These are phyloP conservation scores for Microctenopoma steveboyesi DNA, from an alignment of 2,797 vertebrate species.

Conservation along the genomic window DNA sequence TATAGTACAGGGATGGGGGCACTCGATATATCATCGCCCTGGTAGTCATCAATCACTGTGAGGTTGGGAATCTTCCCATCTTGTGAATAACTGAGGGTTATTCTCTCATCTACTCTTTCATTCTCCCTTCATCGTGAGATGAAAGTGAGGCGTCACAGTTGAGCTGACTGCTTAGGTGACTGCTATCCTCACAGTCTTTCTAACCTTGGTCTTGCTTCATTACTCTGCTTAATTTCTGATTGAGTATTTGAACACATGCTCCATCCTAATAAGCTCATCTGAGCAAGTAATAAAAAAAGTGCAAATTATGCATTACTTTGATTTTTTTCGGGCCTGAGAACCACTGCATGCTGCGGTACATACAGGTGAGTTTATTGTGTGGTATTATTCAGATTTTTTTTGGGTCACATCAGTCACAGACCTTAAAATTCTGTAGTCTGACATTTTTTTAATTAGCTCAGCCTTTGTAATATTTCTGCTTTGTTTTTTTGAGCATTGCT, in stretches of 20 bases:
- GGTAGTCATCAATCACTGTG: slow-evolving; percentile 76
- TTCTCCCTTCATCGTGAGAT: slow-evolving; percentile 29
- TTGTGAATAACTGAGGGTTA: slow-evolving; percentile 47
- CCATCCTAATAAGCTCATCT: slow-evolving; percentile 28
- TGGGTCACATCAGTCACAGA: background rate
- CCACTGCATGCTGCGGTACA: background rate
- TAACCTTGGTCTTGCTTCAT: slow-evolving; percentile 45
- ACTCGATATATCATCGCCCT: slow-evolving; percentile 73
- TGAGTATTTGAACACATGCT: slow-evolving; percentile 31
- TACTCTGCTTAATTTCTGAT: slow-evolving; percentile 45
- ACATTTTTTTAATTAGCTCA: slow-evolving; percentile 16
- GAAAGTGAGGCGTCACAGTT: slow-evolving; percentile 41
- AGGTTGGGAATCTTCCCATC: slow-evolving; percentile 54
- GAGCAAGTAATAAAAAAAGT: slow-evolving; percentile 18
- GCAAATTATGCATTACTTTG: slow-evolving; percentile 3
- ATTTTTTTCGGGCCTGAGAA: background rate
- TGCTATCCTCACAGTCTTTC: slow-evolving; percentile 40
- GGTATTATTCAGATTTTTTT: background rate
- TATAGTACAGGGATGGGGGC: slow-evolving; percentile 59
- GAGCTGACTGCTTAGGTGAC: slow-evolving; percentile 41
- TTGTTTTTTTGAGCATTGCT: slow-evolving; percentile 12
- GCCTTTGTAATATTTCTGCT: slow-evolving; percentile 49
- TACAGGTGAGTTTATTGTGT: background rate
- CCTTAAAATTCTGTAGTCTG: background rate
- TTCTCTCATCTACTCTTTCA: slow-evolving; percentile 48